phyloP scores from a whole-genome alignment of 2,113 vertebrate genomes.

The Passerina amoena region DNA sequence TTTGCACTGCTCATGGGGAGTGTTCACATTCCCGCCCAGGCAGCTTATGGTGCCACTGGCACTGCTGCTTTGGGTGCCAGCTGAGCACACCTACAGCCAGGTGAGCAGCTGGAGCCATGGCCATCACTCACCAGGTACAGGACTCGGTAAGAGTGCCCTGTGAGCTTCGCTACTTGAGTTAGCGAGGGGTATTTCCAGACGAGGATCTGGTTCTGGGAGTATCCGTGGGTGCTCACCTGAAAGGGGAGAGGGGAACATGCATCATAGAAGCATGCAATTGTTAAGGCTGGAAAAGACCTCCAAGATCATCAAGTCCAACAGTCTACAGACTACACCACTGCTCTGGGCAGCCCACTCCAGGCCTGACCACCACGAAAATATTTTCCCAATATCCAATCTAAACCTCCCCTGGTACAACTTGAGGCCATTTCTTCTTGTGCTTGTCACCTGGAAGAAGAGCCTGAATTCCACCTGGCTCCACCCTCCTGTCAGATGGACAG shows the following conservation, averaged over 20 bases:
- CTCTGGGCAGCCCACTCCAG: neutral
- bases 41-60: neutral
- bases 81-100: neutral
- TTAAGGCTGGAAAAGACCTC: neutral
- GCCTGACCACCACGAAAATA: neutral
- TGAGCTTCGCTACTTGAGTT: slow-evolving; percentile 97
- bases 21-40: neutral
- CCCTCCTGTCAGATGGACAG: neutral
- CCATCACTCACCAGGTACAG: slow-evolving; percentile 88
- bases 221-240: slow-evolving; percentile 97
- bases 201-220: slow-evolving; percentile 98
- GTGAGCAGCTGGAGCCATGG: fast-evolving
- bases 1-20: neutral
- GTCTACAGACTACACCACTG: neutral
- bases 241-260: neutral
- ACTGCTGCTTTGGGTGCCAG: neutral
- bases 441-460: neutral
- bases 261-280: neutral
- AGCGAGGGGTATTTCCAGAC: slow-evolving; percentile 98
- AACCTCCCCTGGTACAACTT: neutral
- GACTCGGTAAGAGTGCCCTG: slow-evolving; percentile 94
- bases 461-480: neutral
- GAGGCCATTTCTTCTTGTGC: neutral
- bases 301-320: neutral
- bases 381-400: neutral